phyloP scores from a whole-genome alignment of 35 echinoderm and acorn worm species.

The Antedon bifida region DNA sequence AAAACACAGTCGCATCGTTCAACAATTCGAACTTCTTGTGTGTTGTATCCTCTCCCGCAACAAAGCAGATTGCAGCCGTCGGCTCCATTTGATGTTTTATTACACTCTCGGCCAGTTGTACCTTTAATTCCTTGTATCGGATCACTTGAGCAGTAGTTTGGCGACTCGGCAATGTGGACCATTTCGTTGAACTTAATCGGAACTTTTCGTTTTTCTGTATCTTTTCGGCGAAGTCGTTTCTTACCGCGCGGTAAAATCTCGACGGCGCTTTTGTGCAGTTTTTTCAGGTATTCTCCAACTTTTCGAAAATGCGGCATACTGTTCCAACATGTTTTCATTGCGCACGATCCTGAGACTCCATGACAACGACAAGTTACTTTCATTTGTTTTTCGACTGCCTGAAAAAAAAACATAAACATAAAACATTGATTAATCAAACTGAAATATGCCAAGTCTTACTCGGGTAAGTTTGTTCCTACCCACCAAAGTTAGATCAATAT shows the following conservation, averaged over 20 bases:
- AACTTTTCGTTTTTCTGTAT: background rate
- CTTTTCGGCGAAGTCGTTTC: constrained; percentile 30
- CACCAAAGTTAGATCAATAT: too few relatives aligned
- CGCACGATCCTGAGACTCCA: constrained; percentile 48
- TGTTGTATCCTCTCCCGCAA: constrained; percentile 43
- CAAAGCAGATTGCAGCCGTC: constrained; percentile 23
- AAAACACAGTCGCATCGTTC: constrained; percentile 37
- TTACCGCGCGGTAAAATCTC: background rate
- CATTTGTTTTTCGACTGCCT: constrained; percentile 37
- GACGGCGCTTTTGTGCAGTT: constrained; percentile 11
- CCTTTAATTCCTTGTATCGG: constrained; percentile 11
- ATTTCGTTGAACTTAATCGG: constrained; percentile 14
- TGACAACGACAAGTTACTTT: constrained; percentile 49
- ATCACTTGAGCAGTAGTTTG: constrained; percentile 19
- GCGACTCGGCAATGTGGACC: constrained; percentile 17
- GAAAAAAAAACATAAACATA: constrained; percentile 6
- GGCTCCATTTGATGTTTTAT: constrained; percentile 18
- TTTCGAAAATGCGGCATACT: constrained; percentile 35
- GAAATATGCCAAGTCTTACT: background rate
- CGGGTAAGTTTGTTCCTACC: background rate
- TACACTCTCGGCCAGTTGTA: constrained; percentile 34
- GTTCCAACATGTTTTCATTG: constrained; percentile 62
- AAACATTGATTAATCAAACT: background rate
- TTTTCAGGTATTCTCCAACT: constrained; percentile 47
- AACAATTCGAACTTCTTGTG: constrained; percentile 12